Conservation (phyloP, 2,888 invertebrate species). For the Aradus depressus region DNA sequence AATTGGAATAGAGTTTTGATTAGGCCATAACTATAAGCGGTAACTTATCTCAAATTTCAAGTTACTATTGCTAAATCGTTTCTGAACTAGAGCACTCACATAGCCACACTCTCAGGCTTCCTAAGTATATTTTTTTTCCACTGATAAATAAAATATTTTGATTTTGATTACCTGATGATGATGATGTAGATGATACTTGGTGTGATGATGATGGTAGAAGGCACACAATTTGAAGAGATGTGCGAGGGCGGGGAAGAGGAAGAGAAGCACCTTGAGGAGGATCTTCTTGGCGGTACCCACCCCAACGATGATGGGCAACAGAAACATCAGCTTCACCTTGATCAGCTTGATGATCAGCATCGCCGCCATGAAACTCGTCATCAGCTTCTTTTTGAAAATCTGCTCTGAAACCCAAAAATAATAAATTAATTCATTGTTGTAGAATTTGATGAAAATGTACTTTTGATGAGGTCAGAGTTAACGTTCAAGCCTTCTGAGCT, state of each 20-base stretch:
- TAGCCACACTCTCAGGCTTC: no score
- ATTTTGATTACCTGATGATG: slow-evolving; percentile 41
- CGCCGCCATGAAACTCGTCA: slow-evolving; percentile 62
- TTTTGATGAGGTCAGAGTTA: no score
- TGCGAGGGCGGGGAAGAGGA: slow-evolving; percentile 69
- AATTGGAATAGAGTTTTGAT: no score
- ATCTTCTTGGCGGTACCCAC: slow-evolving; percentile 74
- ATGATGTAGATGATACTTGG: slow-evolving; percentile 71
- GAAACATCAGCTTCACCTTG: slow-evolving; percentile 66
- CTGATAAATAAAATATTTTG: not conserved
- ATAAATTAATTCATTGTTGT: not conserved
- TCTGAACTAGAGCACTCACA: no score
- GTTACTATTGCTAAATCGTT: no score
- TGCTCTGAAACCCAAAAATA: slow-evolving; percentile 49
- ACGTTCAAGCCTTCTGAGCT: no score
- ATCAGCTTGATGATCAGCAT: slow-evolving; percentile 67
- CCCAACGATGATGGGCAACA: slow-evolving; percentile 65
- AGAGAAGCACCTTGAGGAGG: slow-evolving; percentile 64
- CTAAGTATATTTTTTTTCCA: no score
- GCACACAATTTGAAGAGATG: slow-evolving; percentile 77
- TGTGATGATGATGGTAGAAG: slow-evolving; percentile 62
- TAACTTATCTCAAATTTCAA: no score
- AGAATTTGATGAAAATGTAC: no score
- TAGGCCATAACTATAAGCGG: no score
- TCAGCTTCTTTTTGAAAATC: slow-evolving; percentile 59